phyloP scores from a whole-genome alignment of 2,797 vertebrate species.

The Spea hammondii region DNA sequence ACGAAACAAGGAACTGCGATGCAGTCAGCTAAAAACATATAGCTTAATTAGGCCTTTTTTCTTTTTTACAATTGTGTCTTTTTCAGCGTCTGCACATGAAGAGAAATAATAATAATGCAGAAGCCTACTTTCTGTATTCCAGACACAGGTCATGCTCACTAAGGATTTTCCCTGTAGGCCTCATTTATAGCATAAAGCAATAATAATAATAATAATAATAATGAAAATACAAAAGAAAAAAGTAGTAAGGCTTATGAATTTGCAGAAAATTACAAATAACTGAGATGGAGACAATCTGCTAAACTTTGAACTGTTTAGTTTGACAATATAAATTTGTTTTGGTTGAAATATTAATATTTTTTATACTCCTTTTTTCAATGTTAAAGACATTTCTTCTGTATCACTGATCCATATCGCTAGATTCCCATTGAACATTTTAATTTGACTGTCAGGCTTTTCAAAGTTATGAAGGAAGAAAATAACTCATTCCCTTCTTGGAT shows the following conservation, averaged over 20 bases:
- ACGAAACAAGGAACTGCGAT: conserved; percentile 56
- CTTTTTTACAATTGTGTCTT: conserved; percentile 50
- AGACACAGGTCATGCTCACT: conserved; percentile 52
- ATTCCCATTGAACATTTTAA: conserved; percentile 41
- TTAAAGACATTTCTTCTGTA: conserved; percentile 38
- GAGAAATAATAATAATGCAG: conserved; percentile 49
- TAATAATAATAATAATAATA: conserved; percentile 46
- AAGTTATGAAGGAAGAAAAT: conserved; percentile 19
- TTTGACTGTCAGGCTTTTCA: conserved; percentile 47
- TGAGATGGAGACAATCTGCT: conserved; percentile 42
- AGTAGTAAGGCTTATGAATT: conserved; percentile 34
- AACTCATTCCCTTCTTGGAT: not conserved
- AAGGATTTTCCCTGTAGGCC: conserved; percentile 46
- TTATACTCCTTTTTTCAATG: conserved; percentile 25
- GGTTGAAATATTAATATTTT: conserved; percentile 44
- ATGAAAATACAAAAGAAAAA: conserved; percentile 32
- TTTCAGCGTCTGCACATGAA: conserved; percentile 42
- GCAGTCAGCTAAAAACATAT: conserved; percentile 54
- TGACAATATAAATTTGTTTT: conserved; percentile 36
- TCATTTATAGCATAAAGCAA: conserved; percentile 55
- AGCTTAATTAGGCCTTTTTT: conserved; percentile 59
- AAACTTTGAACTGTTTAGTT: not conserved
- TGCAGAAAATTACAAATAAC: conserved; percentile 25
- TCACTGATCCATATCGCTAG: conserved; percentile 45
- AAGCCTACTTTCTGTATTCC: conserved; percentile 52